phyloP scores from a whole-genome alignment of 2,888 invertebrate species.

The Neocrepidodera transversa region DNA sequence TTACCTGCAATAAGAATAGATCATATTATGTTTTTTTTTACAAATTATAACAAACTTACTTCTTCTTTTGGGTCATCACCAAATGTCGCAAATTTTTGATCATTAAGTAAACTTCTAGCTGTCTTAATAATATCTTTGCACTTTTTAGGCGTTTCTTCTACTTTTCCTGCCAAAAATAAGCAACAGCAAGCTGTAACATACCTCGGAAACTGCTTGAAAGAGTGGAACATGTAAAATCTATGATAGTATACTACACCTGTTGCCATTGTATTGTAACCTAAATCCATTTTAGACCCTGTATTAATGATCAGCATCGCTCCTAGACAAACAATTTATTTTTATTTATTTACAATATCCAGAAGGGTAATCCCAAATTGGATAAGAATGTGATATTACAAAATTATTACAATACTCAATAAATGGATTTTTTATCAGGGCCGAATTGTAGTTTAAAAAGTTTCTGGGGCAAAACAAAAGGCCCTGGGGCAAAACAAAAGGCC shows the following conservation, averaged over 20 bases:
- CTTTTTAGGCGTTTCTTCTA: constrained; percentile 99
- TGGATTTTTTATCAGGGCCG: too few species aligned
- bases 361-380: too few species aligned
- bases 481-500: too few species aligned
- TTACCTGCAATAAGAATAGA: constrained; percentile 57
- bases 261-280: constrained; percentile 95
- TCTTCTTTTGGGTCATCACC: constrained; percentile 94
- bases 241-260: constrained; percentile 99
- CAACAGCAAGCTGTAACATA: constrained; percentile 94
- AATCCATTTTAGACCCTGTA: constrained; percentile 90
- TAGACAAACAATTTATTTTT: constrained; percentile 35
- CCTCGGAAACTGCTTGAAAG: constrained; percentile 93
- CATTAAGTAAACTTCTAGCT: constrained; percentile 80
- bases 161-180: constrained; percentile 96
- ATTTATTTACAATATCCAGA: not conserved
- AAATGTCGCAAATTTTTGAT: constrained; percentile 86
- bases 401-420: constrained; percentile 1
- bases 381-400: too few species aligned
- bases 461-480: too few species aligned
- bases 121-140: constrained; percentile 96
- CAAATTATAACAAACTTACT: constrained; percentile 58
- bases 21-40: not conserved
- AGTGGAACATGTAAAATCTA: constrained; percentile 99
- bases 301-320: constrained; percentile 95
- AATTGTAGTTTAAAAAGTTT: too few species aligned